These are phyloP conservation scores for Drosophila nasuta DNA, from an alignment of 1,140 invertebrate species.

Conservation along the genomic window DNA sequence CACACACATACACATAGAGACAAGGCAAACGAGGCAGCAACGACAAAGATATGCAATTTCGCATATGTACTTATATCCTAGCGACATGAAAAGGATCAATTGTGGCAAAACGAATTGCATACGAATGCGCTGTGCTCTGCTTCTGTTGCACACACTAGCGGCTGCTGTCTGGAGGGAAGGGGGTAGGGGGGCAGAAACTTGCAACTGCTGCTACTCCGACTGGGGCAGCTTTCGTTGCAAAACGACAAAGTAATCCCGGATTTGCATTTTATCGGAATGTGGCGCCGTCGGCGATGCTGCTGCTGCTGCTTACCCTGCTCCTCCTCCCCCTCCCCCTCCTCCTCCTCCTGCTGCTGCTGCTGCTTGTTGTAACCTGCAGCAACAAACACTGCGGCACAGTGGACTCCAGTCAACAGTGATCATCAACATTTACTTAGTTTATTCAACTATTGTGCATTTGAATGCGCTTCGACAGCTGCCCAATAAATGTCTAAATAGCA, in stretches of 20 bases:
- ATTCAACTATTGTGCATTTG: background rate
- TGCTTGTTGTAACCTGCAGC: constrained; percentile 36
- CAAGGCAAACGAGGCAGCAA: constrained; percentile 21
- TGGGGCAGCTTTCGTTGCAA: constrained; percentile 76
- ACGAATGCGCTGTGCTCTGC: constrained; percentile 67
- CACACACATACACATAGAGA: background rate
- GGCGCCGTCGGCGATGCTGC: constrained; percentile 64
- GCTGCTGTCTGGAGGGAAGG: background rate
- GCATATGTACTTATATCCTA: constrained; percentile 83
- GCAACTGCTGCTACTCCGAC: constrained; percentile 13
- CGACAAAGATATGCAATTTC: constrained; percentile 83
- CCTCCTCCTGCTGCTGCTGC: too few species aligned
- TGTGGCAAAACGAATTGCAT: constrained; percentile 83
- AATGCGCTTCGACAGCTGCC: too few species aligned
- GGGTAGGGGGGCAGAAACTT: constrained; percentile 14
- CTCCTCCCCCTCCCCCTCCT: too few species aligned
- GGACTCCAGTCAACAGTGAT: constrained; percentile 3
- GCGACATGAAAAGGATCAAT: constrained; percentile 83
- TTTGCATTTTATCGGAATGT: constrained; percentile 83
- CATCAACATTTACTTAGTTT: background rate
- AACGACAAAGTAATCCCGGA: constrained; percentile 82
- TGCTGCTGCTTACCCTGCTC: too few species aligned
- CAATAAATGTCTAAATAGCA: too few species aligned
- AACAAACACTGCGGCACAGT: constrained; percentile 19
- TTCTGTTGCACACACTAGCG: background rate